Evolutionary conservation across 2,113 vertebrate species (phyloP).

Genomic region (Callopanchax toddi): DNA sequence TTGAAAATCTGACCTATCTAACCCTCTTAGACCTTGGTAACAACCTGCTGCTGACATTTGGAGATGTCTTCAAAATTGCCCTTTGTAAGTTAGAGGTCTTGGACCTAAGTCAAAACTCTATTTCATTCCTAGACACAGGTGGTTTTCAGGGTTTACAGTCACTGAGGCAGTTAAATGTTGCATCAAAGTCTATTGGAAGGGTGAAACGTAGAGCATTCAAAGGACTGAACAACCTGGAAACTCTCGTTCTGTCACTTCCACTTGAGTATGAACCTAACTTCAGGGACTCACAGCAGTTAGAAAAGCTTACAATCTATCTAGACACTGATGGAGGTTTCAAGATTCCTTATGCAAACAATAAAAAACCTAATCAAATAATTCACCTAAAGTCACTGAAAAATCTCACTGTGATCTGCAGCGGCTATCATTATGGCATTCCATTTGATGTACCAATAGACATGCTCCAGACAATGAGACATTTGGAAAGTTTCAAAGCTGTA

Average conservation of each 20-base stretch:
- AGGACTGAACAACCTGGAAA: not conserved
- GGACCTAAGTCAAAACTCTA: conserved; percentile 14
- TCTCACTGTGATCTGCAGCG: not conserved
- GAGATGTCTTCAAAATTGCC: not conserved
- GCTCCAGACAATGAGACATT: not conserved
- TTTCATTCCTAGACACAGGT: not conserved
- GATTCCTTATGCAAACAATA: not conserved
- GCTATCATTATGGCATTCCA: not conserved
- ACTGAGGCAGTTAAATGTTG: conserved; percentile 4
- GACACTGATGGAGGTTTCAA: accelerated
- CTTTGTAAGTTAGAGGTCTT: conserved; percentile 1
- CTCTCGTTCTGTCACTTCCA: not conserved
- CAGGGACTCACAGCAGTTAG: not conserved
- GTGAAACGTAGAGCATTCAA: not conserved
- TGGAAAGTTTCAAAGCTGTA: conserved; percentile 22
- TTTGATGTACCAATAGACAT: not conserved
- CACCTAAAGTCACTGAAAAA: not conserved
- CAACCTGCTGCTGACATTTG: conserved; percentile 10
- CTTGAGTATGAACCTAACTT: not conserved
- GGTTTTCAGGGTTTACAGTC: conserved; percentile 20
- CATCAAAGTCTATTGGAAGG: not conserved
- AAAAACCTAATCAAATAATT: accelerated
- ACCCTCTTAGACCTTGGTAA: conserved; percentile 9
- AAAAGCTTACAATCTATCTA: conserved; percentile 5
- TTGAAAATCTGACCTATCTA: conserved; percentile 1